phyloP scores from a whole-genome alignment of 2,888 invertebrate genomes.

The Chymomyza fuscimana region DNA sequence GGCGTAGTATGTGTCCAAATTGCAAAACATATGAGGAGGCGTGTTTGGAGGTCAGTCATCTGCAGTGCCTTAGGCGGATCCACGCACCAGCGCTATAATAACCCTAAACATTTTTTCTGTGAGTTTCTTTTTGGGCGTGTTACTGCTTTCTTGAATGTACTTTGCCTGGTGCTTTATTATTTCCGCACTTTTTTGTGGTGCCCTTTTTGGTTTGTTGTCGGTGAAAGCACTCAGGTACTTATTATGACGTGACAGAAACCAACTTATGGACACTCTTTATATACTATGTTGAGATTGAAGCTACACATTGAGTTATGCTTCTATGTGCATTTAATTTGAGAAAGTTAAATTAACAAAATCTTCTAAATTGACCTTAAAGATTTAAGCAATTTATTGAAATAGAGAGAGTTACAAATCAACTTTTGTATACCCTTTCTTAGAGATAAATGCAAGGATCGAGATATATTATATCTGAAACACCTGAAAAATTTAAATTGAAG shows the following conservation, averaged over 20 bases:
- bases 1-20: conserved; percentile 29
- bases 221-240: neutral
- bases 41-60: neutral
- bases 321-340: too few relatives aligned
- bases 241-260: neutral
- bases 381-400: too few relatives aligned
- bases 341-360: too few relatives aligned
- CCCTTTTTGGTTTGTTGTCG: neutral
- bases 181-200: neutral
- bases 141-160: neutral
- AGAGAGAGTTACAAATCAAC: too few relatives aligned
- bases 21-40: conserved; percentile 19
- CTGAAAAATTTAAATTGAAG: too few relatives aligned
- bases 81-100: neutral
- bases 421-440: too few relatives aligned
- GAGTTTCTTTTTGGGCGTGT: neutral
- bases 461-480: too few relatives aligned
- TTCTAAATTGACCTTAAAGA: too few relatives aligned
- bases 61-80: neutral
- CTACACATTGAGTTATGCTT: too few relatives aligned
- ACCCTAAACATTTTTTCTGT: neutral
- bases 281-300: too few relatives aligned
- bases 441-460: too few relatives aligned
- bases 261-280: neutral
- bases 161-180: neutral